These are phyloP conservation scores for Heliconius charithonia DNA, from an alignment of 2,888 invertebrate genomes.

Conservation along the genomic window DNA sequence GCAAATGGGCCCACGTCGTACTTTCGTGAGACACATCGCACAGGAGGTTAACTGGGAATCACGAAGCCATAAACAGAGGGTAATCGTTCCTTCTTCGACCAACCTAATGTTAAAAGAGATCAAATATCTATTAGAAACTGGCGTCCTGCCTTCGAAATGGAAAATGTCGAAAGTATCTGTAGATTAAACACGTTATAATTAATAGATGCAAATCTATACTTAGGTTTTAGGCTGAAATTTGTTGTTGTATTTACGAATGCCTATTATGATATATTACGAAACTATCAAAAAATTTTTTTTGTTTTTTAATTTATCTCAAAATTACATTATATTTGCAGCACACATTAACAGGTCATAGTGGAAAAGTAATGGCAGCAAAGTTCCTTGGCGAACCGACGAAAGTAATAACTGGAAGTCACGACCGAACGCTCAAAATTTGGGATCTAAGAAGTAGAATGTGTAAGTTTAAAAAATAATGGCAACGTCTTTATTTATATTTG, in stretches of 20 bases:
- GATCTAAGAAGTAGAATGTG: conserved; percentile 93
- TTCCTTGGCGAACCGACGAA: conserved; percentile 96
- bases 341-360: conserved; percentile 97
- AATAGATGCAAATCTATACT: not conserved
- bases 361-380: conserved; percentile 98
- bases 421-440: conserved; percentile 99
- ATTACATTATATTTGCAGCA: conserved; percentile 83
- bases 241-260: not conserved
- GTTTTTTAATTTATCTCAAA: not conserved
- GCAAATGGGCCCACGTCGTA: conserved; percentile 60
- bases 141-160: not conserved
- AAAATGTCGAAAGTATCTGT: no score
- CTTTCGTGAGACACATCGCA: conserved; percentile 61
- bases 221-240: not conserved
- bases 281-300: no score
- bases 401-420: conserved; percentile 98
- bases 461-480: conserved; percentile 54
- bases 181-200: not conserved
- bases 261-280: not conserved
- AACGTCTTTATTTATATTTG: not conserved
- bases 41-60: conserved; percentile 59
- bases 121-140: conserved; percentile 54
- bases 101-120: conserved; percentile 62
- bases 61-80: conserved; percentile 69
- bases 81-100: conserved; percentile 65